These are phyloP conservation scores for Chaetodon auriga DNA, from an alignment of 2,113 vertebrate genomes.

Conservation along the genomic window DNA sequence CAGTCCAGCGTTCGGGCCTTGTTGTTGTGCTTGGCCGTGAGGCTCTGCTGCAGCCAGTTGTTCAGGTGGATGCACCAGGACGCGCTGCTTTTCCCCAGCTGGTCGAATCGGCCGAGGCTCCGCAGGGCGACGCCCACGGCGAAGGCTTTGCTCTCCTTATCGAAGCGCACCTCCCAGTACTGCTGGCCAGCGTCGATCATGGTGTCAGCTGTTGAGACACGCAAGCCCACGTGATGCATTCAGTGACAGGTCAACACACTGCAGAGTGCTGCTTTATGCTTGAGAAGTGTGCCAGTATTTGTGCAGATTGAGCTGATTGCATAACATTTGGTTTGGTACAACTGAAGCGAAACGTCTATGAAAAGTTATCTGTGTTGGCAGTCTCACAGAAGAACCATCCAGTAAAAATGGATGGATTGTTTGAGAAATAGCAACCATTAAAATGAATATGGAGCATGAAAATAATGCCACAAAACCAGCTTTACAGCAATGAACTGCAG, in stretches of 20 bases:
- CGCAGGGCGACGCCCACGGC: constrained; percentile 91
- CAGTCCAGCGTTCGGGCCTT: constrained; percentile 93
- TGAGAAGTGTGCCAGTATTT: background rate
- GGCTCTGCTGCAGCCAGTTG: constrained; percentile 98
- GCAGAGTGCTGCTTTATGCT: background rate
- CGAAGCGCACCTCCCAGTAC: constrained; percentile 95
- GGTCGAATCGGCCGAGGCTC: constrained; percentile 94
- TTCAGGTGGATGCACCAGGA: constrained; percentile 98
- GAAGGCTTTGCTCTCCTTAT: constrained; percentile 95
- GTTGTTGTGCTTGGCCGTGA: constrained; percentile 97
- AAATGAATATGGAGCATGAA: background rate
- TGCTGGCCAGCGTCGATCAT: constrained; percentile 91
- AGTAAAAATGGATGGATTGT: background rate
- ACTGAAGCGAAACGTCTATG: background rate
- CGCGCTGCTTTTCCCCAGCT: constrained; percentile 91
- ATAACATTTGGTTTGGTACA: background rate
- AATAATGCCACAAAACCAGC: background rate
- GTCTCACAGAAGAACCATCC: background rate
- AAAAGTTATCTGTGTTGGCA: background rate
- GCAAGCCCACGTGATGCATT: background rate
- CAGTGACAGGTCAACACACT: background rate
- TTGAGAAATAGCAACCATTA: background rate
- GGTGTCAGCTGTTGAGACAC: constrained; percentile 85
- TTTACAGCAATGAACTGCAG: background rate
- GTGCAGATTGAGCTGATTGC: background rate